Base-by-base conservation (phyloP, 2,797 vertebrate genomes). In the Hippocampus kuda region DNA sequence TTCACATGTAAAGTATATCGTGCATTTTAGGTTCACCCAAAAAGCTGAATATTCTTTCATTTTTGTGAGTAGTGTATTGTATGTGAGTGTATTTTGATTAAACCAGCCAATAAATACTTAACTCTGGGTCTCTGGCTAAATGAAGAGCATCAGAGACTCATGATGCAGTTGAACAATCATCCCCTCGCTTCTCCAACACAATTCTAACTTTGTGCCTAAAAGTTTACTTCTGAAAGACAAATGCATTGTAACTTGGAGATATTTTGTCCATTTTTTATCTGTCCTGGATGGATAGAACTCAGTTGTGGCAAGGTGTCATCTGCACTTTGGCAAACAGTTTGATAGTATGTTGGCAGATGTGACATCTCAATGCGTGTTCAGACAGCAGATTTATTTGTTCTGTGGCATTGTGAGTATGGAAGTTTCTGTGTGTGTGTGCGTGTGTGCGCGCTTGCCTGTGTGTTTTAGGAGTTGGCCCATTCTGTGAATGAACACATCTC, bases 141-240 rank as follows among this genome's bases (percentile, higher is more conserved):
- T 1, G 4, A 56, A 11, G n/a, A 56, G 53, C 53, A 51, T 51
- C 49, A 56, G n/a, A 56, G 53, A 12, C 53, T 56, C n/a, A 12
- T 1, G n/a, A 56, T 24, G 91, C 93, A 93, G 90, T 92, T 89
- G 90, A 93, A 94, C 94, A 95, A 94, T 95, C 94, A 87, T 93
- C 87, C 80, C 89, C 91, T 91, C 88, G 86, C 91, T 88, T 83
- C 87, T 86, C 74, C 68, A 75, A 92, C 87, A 84, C 91, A 93
- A 81, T 92, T 90, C 90, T 91, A 93, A 94, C 93, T 83, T 95
- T 94, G 95, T 97, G 94, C 95, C 95, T 97, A 94, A 95, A 94
- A 90, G 24, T 65, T 88, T 91, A 94, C 92, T 92, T 75, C 73
- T 81, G 83, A 77, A 70, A 94, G 94, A 95, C 94, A 92, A 92